A percentile compares a stretch with the other conserved stretches of the same genome.
Evolutionary conservation across 2,888 invertebrate species (phyloP).

Genomic region (Agrochola lychnidis): DNA sequence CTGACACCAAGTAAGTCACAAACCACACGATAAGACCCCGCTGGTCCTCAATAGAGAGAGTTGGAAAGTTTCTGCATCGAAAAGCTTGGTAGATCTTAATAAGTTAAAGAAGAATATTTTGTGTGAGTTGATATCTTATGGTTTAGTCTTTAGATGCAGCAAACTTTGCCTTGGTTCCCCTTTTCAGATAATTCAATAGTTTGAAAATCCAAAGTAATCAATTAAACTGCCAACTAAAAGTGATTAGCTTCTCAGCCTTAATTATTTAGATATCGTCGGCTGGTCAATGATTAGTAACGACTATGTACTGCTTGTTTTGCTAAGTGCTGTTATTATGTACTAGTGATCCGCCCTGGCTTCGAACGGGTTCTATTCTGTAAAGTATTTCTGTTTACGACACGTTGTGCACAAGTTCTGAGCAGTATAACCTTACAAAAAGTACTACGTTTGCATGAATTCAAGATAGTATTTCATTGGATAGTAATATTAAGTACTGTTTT

Average conservation of each 20-base stretch:
- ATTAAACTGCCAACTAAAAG: background rate
- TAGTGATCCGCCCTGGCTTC: no score
- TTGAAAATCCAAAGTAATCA: no score
- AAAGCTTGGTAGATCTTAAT: background rate
- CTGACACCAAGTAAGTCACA: no score
- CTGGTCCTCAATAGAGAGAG: background rate
- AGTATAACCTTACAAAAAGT: background rate
- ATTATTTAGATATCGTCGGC: background rate
- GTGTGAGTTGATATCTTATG: background rate
- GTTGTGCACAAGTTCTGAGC: background rate
- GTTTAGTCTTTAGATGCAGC: background rate
- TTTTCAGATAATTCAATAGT: background rate
- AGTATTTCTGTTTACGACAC: no score
- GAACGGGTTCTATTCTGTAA: no score
- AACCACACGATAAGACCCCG: no score
- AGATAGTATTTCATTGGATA: no score
- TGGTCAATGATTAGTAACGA: background rate
- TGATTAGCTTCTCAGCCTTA: background rate
- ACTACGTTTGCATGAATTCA: background rate
- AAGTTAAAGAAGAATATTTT: background rate
- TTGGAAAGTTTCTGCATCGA: background rate
- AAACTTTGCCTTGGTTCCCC: background rate
- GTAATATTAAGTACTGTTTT: no score
- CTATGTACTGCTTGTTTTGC: background rate
- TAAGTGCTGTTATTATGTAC: background rate